Conservation (phyloP, 2,888 invertebrate species). For the Drosophila anceps region DNA sequence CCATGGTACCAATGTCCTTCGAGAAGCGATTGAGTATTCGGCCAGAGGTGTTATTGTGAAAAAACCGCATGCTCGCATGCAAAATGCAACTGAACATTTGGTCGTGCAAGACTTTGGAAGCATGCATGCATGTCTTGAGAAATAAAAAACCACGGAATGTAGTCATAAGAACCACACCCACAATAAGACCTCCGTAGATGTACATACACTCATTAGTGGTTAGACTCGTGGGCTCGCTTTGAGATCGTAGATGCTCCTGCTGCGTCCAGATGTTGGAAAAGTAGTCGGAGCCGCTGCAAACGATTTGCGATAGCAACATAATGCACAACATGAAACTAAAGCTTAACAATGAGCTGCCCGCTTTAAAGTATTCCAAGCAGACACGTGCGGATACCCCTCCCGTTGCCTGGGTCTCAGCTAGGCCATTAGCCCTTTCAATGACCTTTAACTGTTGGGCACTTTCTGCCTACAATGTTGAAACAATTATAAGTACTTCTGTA, state of each 20-base stretch:
- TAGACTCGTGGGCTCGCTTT: slow-evolving; percentile 76
- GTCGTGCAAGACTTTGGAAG: slow-evolving; percentile 91
- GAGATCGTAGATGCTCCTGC: slow-evolving; percentile 83
- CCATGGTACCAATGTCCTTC: slow-evolving; percentile 89
- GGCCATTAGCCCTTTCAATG: slow-evolving; percentile 56
- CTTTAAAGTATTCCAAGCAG: slow-evolving; percentile 85
- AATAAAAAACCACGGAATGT: slow-evolving; percentile 88
- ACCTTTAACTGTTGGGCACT: slow-evolving; percentile 60
- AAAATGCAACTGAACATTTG: slow-evolving; percentile 92
- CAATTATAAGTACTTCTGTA: neutral
- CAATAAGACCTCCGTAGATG: slow-evolving; percentile 83
- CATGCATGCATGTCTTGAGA: slow-evolving; percentile 90
- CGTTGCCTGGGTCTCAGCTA: slow-evolving; percentile 84
- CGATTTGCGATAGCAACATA: slow-evolving; percentile 86
- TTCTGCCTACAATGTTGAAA: slow-evolving; percentile 47
- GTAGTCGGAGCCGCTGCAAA: slow-evolving; percentile 88
- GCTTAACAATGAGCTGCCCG: slow-evolving; percentile 86
- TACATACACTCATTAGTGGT: slow-evolving; percentile 83
- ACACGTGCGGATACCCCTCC: slow-evolving; percentile 85
- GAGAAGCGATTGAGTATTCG: slow-evolving; percentile 91
- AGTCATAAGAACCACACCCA: slow-evolving; percentile 85
- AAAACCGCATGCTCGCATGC: slow-evolving; percentile 92
- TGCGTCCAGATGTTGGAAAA: slow-evolving; percentile 88
- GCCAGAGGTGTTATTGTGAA: slow-evolving; percentile 93
- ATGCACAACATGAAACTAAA: slow-evolving; percentile 85